Evolutionary conservation across 1,140 invertebrate genomes (phyloP).

Genomic region (Papilio machaon): DNA sequence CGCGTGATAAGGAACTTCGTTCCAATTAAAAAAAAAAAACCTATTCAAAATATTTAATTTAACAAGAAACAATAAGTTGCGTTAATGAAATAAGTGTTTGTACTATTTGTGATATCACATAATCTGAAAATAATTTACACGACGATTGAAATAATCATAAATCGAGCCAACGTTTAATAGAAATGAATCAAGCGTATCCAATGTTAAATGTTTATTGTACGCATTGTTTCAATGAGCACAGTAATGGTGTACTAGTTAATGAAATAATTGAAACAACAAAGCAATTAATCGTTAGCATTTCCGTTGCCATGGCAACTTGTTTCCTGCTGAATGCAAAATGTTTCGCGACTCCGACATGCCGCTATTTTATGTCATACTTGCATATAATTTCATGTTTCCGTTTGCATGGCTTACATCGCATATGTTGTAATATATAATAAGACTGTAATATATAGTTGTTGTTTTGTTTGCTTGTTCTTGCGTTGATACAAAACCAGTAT

Average conservation of each 20-base stretch:
- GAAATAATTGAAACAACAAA: constrained; percentile 22
- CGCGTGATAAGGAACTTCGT: too few relatives aligned
- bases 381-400: not conserved
- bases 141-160: constrained; percentile 7
- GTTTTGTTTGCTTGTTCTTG: too few relatives aligned
- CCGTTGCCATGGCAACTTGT: constrained; percentile 8
- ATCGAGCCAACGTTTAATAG: not conserved
- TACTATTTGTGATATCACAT: not conserved
- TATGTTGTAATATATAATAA: too few relatives aligned
- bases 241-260: constrained; percentile 11
- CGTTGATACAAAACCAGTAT: too few relatives aligned
- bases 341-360: constrained; percentile 5
- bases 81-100: not conserved
- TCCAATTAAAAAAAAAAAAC: too few relatives aligned
- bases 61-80: too few relatives aligned
- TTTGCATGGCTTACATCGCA: not conserved
- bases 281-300: constrained; percentile 17
- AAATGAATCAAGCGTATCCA: not conserved
- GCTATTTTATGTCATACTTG: not conserved
- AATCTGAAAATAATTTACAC: not conserved
- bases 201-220: constrained; percentile 10
- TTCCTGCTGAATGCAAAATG: not conserved
- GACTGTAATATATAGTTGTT: too few relatives aligned
- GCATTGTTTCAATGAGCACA: constrained; percentile 5
- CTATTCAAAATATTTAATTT: too few relatives aligned